Base-by-base conservation (phyloP, 2,797 vertebrate species). In the Limnodromus scolopaceus region DNA sequence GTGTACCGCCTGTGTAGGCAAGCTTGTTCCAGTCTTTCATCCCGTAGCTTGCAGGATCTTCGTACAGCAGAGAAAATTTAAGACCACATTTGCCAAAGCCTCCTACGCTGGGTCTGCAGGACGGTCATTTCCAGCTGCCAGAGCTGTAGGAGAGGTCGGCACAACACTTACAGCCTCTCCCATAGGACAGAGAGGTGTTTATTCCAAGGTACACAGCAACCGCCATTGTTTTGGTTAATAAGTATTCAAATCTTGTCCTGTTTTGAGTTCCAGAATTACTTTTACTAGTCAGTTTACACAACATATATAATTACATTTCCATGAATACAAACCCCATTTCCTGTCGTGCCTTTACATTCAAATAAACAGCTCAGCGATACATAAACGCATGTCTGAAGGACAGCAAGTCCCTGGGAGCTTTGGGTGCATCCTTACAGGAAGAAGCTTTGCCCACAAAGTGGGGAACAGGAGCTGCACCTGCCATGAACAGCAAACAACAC, bases 261-360 rank as follows among this genome's bases (percentile, higher is more conserved):
- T 86, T 95, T 69, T 38, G 60, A 84, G 60, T 51, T 92, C 78
- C 86, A 82, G 77, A 89, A 94, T 92, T 85, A 64, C 48, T 93
- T 85, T 82, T 71, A 78, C 71, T 53, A 16, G 60, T 75, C 75
- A 65, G 88, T 96, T 96, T 96, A 94, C 90, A 94, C 74, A 96
- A 97, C 84, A 86, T 46, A 86, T 58, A 32, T 89, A 92, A 95
- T 93, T 93, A 92, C 85, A 75, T 89, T 94, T 89, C 95, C 94
- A 77, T 57, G 53, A 91, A 89, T 41, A 91, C 86, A 92, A 93
- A 24, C 75, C 70, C 81, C 39, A 34, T 25, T 94, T 96, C 95
- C 96, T 93, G 86, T 27, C 1, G 0, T 69, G 75, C 78, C 81
- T 92, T 80, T 93, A 48, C 89, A 83, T 34, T 81, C 81, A 74